phyloP scores from a whole-genome alignment of 2,113 vertebrate genomes.

The Tragulus kanchil region DNA sequence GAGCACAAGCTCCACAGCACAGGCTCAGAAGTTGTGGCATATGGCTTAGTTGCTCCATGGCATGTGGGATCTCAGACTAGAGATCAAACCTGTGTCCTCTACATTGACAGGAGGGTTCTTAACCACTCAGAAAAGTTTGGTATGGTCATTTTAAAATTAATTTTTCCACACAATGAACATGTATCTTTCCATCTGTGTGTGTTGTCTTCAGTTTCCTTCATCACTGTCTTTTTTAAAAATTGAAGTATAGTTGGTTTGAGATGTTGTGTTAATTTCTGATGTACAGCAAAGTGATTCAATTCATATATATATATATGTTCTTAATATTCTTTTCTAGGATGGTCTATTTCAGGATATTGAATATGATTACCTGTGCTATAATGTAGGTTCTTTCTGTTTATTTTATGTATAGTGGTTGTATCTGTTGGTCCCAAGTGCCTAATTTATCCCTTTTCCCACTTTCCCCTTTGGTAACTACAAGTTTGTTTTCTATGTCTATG shows the following conservation, averaged over 20 bases:
- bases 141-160: accelerated
- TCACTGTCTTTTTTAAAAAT: background rate
- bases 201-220: background rate
- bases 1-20: background rate
- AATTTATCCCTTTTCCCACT: background rate
- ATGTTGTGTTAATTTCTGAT: background rate
- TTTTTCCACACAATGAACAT: background rate
- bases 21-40: accelerated
- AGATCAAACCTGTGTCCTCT: background rate
- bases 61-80: background rate
- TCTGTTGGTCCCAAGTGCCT: background rate
- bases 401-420: background rate
- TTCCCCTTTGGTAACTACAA: background rate
- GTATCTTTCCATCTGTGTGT: background rate
- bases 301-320: background rate
- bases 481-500: background rate
- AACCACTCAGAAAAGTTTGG: accelerated
- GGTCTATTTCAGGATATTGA: background rate
- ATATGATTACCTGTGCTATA: background rate
- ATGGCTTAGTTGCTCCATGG: background rate
- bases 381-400: background rate
- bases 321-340: background rate
- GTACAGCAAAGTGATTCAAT: background rate
- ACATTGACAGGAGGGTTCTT: background rate
- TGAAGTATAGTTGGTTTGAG: background rate